Base-by-base conservation (phyloP, 2,888 invertebrate species). In the Aspidapion aeneum region DNA sequence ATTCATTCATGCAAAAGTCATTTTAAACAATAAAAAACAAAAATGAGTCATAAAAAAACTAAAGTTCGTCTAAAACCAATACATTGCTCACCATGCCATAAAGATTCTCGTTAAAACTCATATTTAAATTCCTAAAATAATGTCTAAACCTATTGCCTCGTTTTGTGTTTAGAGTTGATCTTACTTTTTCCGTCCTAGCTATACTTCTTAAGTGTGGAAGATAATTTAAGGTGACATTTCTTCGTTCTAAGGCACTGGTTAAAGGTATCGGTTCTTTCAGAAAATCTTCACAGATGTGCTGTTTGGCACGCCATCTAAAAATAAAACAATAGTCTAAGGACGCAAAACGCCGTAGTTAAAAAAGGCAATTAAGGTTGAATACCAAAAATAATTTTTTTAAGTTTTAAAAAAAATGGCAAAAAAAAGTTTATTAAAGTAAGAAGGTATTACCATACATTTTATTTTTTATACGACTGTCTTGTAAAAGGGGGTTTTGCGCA, bases 121-220 rank as follows among this genome's bases (percentile, higher is more conserved):
- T 63, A 54, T 66, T 64, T 21, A 72, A 63, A 66, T 67, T 69
- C 60, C 63, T 70, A 55, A 93, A 82, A 79, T 93, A 92, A 77
- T 91, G 90, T 78, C 88, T 90, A 79, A 90, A 93, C 62, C 93
- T 83, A 73, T 89, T 90, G 66, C 88, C 86, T 65, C 91, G 83
- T 74, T 90, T 90, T 1, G 76, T 80, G 71, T 84, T 87, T 21
- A 74, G 77, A 56, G 84, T 83, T 35, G 84, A 82, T 72, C 89
- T 86, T 16, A 72, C 72, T 69, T 84, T 84, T 75, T 93, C 93
- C 52, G 85, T 81, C 67, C 90, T 84, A 68, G 90, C 89, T 61
- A 94, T 89, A 17, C 83, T 78, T 35, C 93, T 83, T 68, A 91
- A 81, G 0, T 81, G 76, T 0, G 93, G 84, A 78, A 91, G 85